Base-by-base conservation (phyloP, 2,113 vertebrate genomes). In the Isichthys henryi region DNA sequence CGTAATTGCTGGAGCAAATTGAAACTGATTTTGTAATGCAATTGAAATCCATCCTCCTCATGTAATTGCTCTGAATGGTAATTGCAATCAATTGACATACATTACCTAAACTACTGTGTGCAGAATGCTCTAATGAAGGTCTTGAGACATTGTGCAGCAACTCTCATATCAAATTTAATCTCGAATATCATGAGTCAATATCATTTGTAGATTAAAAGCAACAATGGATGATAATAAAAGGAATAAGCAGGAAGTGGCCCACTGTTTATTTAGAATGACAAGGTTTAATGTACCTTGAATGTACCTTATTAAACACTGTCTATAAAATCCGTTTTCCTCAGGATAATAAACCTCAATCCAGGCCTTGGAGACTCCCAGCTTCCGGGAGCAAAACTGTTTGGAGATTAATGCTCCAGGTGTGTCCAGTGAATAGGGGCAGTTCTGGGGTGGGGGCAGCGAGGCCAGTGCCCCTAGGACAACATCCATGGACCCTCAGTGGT, bases 51-150 rank as follows among this genome's bases (percentile, higher is more conserved):
- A 56, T 82, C 49, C 80, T 43, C 31, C 35, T 85, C 6, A 84
- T 46, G 39, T 85, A 74, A 89, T 89, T 84, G 50, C 84, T 50
- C 39, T 53, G n/a, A 17, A 50, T 50, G 43, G 56, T 74, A 89
- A 89, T 86, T 89, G 39, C 56, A 86, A 89, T 87, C 45, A 89
- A 86, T 86, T 89, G 80, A 15, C 31, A 52, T 87, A 15, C 66
- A 70, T 86, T 86, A 35, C n/a, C 19, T 17, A 70, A 86, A 48
- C 62, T 86, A 86, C 70, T 74, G 58, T 48, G 86, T 89, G 82
- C 89, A 89, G 58, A 89, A 70, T 74, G 27, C 21, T 31, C 52
- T n/a, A 83, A 39, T 58, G 35, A 89, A 89, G 88, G 46, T 56
- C 17, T 23, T 62, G n/a, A 66, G 43, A 53, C 35, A 35, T 43